Evolutionary conservation across 2,888 invertebrate species (phyloP), one percentile per base, ranked within the genome.

Genomic region (Latrodectus hesperus): DNA sequence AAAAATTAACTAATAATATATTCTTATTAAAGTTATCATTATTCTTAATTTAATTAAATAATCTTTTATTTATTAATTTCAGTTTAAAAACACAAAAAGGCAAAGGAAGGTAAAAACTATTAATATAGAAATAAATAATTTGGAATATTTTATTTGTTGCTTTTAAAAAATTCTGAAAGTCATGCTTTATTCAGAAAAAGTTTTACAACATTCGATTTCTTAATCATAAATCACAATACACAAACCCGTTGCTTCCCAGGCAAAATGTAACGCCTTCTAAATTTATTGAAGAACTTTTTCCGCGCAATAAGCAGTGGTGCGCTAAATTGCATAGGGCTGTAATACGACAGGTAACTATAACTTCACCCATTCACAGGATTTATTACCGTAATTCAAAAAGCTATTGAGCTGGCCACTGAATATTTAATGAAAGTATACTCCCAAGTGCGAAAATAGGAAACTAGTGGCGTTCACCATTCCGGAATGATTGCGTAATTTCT

Each of bases 361-460:
- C 64, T 79, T 60, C 76, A 10, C 72, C 78, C 53, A 55, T 79
- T 84, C 64, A n/a, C 53, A 17, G 26, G 73, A 76, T 79, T 84
- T 84, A 79, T 79, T 60, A 78, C 67, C 16, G 78, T 84, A 55
- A 70, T 74, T 84, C 60, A 55, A 53, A 64, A 67, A 74, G 65
- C 73, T 73, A 78, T 79, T 78, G 68, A 73, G 74, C 79, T 53
- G 52, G 51, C 8, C 53, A 9, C 68, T 79, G 84, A 84, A 84
- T 84, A 84, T 79, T 84, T 84, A 84, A 84, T 74, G 78, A 74
- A 67, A 60, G 68, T 22, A 68, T 55, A 73, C 53, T 52, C 72
- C 14, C 16, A 73, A 14, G 9, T 22, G 76, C 10, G 51, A 51
- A 17, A 72, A 65, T 64, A 80, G 71, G 79, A 79, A 79, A 55